Evolutionary conservation across 2,888 invertebrate genomes (phyloP).

Genomic region (Gastrophysa polygoni): DNA sequence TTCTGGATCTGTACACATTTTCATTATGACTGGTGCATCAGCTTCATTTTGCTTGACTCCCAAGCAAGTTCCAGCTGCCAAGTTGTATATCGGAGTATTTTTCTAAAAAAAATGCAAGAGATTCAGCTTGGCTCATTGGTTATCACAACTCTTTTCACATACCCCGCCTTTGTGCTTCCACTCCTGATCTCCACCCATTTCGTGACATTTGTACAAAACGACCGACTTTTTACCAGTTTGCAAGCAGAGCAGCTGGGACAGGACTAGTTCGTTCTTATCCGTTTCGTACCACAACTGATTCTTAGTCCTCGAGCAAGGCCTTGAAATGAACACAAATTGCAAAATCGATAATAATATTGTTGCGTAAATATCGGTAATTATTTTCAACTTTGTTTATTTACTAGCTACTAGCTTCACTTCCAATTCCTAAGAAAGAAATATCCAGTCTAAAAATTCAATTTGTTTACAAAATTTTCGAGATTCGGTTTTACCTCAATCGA

Average conservation of each 20-base stretch:
- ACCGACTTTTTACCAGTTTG: conserved; percentile 74
- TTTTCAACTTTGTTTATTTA: no score
- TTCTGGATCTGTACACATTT: conserved; percentile 65
- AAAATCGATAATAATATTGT: no score
- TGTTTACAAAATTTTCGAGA: no score
- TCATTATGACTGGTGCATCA: conserved; percentile 64
- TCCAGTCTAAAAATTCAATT: no score
- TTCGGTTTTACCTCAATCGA: no score
- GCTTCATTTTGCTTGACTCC: conserved; percentile 61
- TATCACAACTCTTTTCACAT: conserved; percentile 44
- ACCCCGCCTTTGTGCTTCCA: conserved; percentile 85
- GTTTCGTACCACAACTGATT: conserved; percentile 89
- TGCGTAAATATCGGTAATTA: no score
- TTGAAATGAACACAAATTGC: not conserved
- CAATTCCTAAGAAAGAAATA: no score
- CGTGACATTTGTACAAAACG: conserved; percentile 88
- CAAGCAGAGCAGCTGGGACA: conserved; percentile 84
- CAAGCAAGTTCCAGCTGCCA: conserved; percentile 85
- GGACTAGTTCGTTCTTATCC: conserved; percentile 78
- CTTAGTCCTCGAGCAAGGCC: conserved; percentile 71
- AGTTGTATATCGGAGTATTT: conserved; percentile 80
- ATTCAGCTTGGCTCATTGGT: no score
- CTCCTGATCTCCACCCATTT: conserved; percentile 88
- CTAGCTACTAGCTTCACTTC: no score
- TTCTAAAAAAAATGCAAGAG: no score